A percentile compares a stretch with the other conserved stretches of the same genome.
Evolutionary conservation across 2,113 vertebrate genomes (phyloP).

Genomic region (Penelope pileata): DNA sequence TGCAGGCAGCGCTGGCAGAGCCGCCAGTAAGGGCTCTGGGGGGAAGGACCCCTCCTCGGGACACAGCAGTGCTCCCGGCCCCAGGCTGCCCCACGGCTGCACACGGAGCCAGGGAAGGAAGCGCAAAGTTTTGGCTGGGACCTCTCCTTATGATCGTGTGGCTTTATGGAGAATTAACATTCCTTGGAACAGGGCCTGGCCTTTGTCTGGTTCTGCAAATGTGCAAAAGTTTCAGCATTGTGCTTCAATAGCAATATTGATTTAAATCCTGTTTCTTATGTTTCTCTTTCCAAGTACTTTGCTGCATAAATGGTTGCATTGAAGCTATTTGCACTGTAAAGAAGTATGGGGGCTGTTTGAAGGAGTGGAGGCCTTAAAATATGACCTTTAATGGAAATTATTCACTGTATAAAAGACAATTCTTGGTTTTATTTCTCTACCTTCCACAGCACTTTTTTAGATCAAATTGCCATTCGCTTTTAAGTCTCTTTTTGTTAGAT

Average conservation of each 20-base stretch:
- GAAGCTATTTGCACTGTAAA: not conserved
- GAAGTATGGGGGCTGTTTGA: not conserved
- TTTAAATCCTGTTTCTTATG: constrained; percentile 3
- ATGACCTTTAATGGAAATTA: not conserved
- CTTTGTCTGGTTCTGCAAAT: constrained; percentile 36
- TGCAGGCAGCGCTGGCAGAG: not conserved
- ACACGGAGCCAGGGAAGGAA: not conserved
- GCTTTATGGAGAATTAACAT: constrained; percentile 9
- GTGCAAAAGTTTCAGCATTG: constrained; percentile 24
- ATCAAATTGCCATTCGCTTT: not conserved
- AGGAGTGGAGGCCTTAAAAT: not conserved
- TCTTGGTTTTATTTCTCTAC: not conserved
- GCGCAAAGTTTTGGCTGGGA: not conserved
- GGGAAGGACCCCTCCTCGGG: not conserved
- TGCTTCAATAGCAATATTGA: constrained; percentile 54
- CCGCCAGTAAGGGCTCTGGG: not conserved
- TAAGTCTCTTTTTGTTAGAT: not conserved
- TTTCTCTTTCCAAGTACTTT: constrained; percentile 24
- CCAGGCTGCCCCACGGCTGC: not conserved
- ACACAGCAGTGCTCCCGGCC: accelerated
- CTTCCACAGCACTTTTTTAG: not conserved
- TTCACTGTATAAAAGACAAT: not conserved
- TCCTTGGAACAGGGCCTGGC: constrained; percentile 10
- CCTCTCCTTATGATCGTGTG: not conserved
- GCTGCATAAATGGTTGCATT: not conserved